A percentile compares a stretch with the other conserved stretches of the same genome.
phyloP scores from a whole-genome alignment of 2,113 vertebrate species.

The Fukomys damarensis region DNA sequence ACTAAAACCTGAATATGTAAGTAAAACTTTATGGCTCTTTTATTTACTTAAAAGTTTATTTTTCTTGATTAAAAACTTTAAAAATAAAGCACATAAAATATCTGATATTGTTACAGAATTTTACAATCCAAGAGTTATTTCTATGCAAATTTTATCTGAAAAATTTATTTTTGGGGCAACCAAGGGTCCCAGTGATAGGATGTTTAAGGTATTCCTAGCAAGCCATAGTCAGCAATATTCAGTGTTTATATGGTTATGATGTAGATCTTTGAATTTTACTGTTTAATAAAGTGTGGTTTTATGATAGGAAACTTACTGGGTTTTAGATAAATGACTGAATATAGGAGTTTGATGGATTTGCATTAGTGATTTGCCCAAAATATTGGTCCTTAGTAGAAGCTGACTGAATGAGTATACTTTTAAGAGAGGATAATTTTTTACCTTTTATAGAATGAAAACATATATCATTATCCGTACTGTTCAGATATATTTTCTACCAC shows the following conservation, averaged over 20 bases:
- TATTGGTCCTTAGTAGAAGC: background rate
- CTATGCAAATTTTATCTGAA: constrained; percentile 88
- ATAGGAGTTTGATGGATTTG: constrained; percentile 34
- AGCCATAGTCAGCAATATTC: constrained; percentile 44
- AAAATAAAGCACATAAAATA: constrained; percentile 70
- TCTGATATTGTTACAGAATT: constrained; percentile 83
- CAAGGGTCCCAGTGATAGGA: constrained; percentile 82
- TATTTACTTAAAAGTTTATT: background rate
- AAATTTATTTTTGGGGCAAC: constrained; percentile 87
- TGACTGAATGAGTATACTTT: background rate
- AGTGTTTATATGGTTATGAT: background rate
- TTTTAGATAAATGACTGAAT: constrained; percentile 41
- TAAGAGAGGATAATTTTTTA: constrained; percentile 36
- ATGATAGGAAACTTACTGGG: background rate
- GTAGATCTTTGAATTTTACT: constrained; percentile 40
- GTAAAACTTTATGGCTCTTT: constrained; percentile 82
- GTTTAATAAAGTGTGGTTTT: constrained; percentile 31
- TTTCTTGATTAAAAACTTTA: background rate
- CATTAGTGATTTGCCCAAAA: constrained; percentile 27
- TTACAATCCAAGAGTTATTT: constrained; percentile 88
- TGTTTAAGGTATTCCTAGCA: constrained; percentile 90
- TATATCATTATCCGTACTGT: constrained; percentile 24
- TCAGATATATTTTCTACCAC: constrained; percentile 23
- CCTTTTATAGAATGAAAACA: constrained; percentile 32
- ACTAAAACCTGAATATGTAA: constrained; percentile 98